These are phyloP conservation scores for Dasypolia templi DNA, from an alignment of 2,888 invertebrate species.

Conservation along the genomic window DNA sequence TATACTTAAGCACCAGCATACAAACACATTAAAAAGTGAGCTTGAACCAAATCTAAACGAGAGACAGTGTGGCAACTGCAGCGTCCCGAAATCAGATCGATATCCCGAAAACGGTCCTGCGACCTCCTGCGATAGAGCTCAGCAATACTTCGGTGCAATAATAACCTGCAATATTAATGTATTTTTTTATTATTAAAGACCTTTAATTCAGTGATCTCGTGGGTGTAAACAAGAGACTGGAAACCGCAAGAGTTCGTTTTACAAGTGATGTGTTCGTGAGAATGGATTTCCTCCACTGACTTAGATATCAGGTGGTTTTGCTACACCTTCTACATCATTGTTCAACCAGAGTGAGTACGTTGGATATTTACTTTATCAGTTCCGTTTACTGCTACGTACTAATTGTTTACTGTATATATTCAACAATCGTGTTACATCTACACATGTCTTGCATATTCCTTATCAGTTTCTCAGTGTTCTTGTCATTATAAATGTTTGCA, in stretches of 20 bases:
- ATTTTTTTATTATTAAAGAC: conserved; percentile 60
- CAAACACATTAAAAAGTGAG: conserved; percentile 57
- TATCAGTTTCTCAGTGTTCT: conserved; percentile 60
- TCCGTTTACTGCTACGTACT: conserved; percentile 65
- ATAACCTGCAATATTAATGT: conserved; percentile 79
- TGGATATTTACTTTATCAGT: conserved; percentile 72
- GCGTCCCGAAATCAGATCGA: conserved; percentile 79
- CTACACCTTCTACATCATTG: conserved; percentile 75
- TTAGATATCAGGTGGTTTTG: conserved; percentile 76
- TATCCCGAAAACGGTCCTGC: conserved; percentile 82
- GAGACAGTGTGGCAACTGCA: conserved; percentile 69
- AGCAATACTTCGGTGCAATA: conserved; percentile 85
- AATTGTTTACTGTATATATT: conserved; percentile 67
- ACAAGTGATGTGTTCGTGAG: conserved; percentile 82
- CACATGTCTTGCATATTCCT: conserved; percentile 54
- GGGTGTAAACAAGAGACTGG: conserved; percentile 60
- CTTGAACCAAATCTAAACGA: conserved; percentile 60
- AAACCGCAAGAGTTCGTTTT: conserved; percentile 74
- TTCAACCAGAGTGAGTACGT: conserved; percentile 75
- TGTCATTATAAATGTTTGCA: conserved; percentile 33
- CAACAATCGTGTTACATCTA: conserved; percentile 41
- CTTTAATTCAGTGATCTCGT: conserved; percentile 62
- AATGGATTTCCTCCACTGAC: conserved; percentile 85
- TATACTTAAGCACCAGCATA: conserved; percentile 51
- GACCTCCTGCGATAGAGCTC: conserved; percentile 74